Conservation (phyloP, 2,113 vertebrate species). For the Phrynosoma blainvillii region DNA sequence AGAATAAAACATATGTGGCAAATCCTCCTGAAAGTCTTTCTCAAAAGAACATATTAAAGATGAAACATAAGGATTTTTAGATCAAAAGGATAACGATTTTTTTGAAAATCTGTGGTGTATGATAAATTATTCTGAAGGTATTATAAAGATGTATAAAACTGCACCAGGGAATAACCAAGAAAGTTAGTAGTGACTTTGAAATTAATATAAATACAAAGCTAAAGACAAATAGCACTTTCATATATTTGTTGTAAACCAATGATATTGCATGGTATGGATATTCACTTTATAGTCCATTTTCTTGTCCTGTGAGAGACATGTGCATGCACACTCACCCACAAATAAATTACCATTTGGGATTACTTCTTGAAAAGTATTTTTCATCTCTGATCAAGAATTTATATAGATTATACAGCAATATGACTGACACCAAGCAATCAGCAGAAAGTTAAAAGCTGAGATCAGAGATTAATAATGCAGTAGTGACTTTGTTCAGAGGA, state of each 20-base stretch:
- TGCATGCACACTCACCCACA: background rate
- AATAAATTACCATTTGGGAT: background rate
- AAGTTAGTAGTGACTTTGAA: conserved; percentile 74
- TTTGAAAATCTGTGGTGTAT: conserved; percentile 76
- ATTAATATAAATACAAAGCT: conserved; percentile 56
- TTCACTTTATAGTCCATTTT: background rate
- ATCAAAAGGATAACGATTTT: conserved; percentile 84
- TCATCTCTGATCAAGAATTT: background rate
- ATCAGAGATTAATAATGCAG: conserved; percentile 45
- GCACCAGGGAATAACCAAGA: conserved; percentile 64
- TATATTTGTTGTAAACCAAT: conserved; percentile 32
- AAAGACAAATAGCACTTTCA: conserved; percentile 32
- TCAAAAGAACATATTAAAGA: conserved; percentile 83
- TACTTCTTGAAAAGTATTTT: background rate
- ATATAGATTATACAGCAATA: background rate
- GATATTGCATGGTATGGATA: background rate
- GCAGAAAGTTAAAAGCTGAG: conserved; percentile 22
- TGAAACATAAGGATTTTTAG: conserved; percentile 85
- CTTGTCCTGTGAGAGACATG: background rate
- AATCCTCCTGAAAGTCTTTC: conserved; percentile 75
- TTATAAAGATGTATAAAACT: conserved; percentile 79
- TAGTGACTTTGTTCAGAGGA: conserved; percentile 18
- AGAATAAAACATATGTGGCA: conserved; percentile 73
- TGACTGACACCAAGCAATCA: background rate
- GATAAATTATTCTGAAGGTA: conserved; percentile 82